Conservation (phyloP, 2,113 vertebrate genomes). For the Charadrius vociferus region DNA sequence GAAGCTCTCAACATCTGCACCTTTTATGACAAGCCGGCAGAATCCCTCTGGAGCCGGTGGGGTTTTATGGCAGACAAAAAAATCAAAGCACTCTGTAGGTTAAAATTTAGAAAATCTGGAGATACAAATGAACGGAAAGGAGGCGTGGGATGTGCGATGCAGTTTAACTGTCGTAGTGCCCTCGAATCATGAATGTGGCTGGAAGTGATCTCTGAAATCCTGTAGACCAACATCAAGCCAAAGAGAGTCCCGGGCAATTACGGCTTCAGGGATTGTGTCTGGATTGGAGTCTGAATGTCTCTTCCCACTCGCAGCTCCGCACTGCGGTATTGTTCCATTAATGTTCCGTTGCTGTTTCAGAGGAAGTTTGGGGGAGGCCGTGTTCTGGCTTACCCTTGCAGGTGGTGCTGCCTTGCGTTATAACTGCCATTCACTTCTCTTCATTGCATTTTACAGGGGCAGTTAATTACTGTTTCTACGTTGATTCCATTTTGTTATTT, state of each 20-base stretch:
- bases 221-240: neutral
- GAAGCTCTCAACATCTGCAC: neutral
- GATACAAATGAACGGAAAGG: neutral
- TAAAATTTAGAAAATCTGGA: neutral
- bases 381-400: neutral
- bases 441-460: neutral
- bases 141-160: neutral
- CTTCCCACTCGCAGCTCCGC: neutral
- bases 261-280: neutral
- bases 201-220: neutral
- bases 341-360: fast-evolving
- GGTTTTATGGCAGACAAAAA: neutral
- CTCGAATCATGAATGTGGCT: neutral
- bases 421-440: neutral
- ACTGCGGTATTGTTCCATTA: neutral
- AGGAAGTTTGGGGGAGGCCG: neutral
- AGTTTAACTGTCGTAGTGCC: neutral
- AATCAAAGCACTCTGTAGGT: neutral
- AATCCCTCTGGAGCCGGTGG: neutral
- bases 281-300: neutral
- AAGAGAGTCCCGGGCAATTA: neutral
- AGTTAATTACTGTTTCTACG: neutral
- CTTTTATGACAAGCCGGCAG: constrained; percentile 16
- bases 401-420: neutral
- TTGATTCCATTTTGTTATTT: neutral